Conservation (phyloP, 2,797 vertebrate species). For the Sebastes iracundus region DNA sequence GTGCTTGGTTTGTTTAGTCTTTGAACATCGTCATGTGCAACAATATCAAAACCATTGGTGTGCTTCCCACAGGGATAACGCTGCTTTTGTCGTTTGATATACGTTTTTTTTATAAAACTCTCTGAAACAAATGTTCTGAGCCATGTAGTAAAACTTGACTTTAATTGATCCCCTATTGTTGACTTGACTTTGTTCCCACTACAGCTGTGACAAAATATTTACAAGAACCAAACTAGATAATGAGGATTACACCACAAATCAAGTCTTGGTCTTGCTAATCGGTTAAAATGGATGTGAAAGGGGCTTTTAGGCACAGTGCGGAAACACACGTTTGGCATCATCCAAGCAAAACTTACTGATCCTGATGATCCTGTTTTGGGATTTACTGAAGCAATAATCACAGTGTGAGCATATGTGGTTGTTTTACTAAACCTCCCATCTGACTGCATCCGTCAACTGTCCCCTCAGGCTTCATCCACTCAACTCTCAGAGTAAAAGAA, state of each 20-base stretch:
- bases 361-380: slow-evolving; percentile 68
- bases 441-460: slow-evolving; percentile 32
- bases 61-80: neutral
- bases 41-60: neutral
- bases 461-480: slow-evolving; percentile 19
- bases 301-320: neutral
- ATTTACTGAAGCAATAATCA: slow-evolving; percentile 50
- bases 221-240: neutral
- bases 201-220: neutral
- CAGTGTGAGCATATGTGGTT: slow-evolving; percentile 17
- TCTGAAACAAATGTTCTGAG: neutral
- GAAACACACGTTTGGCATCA: neutral
- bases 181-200: neutral
- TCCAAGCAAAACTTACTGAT: slow-evolving; percentile 50
- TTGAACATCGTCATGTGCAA: neutral
- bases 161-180: neutral
- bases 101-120: neutral
- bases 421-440: slow-evolving; percentile 46
- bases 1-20: neutral
- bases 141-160: neutral
- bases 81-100: neutral
- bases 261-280: neutral
- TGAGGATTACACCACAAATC: neutral
- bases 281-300: neutral
- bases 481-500: slow-evolving; percentile 17